Evolutionary conservation across 2,888 invertebrate genomes (phyloP).

Genomic region (Actias luna): DNA sequence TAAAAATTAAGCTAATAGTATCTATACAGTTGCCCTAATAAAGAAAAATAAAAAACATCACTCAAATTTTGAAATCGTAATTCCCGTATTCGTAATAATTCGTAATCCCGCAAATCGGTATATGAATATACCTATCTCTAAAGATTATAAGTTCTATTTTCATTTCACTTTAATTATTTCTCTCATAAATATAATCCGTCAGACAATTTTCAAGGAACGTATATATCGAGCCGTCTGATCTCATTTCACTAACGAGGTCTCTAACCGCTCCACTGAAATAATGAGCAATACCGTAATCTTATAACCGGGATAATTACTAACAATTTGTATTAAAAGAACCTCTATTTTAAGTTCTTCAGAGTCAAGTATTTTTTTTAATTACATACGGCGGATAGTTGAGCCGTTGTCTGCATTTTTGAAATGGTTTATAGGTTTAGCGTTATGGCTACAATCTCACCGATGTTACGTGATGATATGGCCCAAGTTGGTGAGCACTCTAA

Average conservation of each 20-base stretch:
- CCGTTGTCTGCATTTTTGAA: no score
- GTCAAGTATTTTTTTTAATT: not conserved
- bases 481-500: no score
- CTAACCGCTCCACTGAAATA: constrained; percentile 1
- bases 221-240: constrained; percentile 9
- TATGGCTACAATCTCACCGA: no score
- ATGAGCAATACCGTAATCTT: constrained; percentile 4
- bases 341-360: not conserved
- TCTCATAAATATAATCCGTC: not conserved
- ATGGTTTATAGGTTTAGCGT: no score
- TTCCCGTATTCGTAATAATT: no score
- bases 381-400: not conserved
- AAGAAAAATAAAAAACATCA: not conserved
- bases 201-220: constrained; percentile 8
- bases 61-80: not conserved
- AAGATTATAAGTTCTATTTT: not conserved
- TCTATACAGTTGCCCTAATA: not conserved
- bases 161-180: not conserved
- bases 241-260: constrained; percentile 5
- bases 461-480: no score
- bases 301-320: not conserved
- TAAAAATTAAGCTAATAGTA: no score
- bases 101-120: not conserved
- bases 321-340: not conserved
- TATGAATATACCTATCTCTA: not conserved